Evolutionary conservation across 2,888 invertebrate genomes (phyloP).

Genomic region (Sthenelais limicola): DNA sequence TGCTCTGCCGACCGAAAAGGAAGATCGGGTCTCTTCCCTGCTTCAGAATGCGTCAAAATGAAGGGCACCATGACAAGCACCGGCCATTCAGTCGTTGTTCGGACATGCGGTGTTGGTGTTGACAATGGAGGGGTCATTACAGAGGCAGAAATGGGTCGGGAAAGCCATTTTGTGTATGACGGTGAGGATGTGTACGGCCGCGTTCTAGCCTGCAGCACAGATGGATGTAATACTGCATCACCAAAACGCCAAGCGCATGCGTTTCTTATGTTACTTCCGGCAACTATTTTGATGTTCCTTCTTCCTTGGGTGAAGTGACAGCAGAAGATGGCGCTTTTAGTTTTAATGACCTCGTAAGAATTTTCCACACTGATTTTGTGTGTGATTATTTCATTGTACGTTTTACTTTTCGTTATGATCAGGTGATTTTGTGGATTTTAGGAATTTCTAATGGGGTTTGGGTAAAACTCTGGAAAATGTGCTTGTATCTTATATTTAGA

Average conservation of each 20-base stretch:
- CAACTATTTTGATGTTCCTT: neutral
- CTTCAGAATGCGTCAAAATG: conserved; percentile 96
- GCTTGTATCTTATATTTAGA: no score
- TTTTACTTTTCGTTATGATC: no score
- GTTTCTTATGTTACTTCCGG: neutral
- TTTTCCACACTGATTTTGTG: no score
- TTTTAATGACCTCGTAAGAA: no score
- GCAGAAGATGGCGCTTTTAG: no score
- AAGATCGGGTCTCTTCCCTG: conserved; percentile 93
- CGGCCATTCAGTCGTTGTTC: conserved; percentile 82
- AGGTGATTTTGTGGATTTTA: no score
- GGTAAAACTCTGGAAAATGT: no score
- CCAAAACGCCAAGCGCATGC: neutral
- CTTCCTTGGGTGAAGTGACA: no score
- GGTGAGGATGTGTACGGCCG: conserved; percentile 92
- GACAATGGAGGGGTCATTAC: conserved; percentile 96
- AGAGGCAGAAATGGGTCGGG: conserved; percentile 95
- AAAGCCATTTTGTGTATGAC: conserved; percentile 96
- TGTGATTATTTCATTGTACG: no score
- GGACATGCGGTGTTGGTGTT: conserved; percentile 93
- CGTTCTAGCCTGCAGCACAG: conserved; percentile 94
- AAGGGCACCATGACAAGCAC: conserved; percentile 81
- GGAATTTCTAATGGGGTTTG: no score
- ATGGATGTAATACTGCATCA: conserved; percentile 83
- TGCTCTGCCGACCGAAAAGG: conserved; percentile 96